Conservation (phyloP, 2,888 invertebrate genomes). For the Drosophila silvestris region DNA sequence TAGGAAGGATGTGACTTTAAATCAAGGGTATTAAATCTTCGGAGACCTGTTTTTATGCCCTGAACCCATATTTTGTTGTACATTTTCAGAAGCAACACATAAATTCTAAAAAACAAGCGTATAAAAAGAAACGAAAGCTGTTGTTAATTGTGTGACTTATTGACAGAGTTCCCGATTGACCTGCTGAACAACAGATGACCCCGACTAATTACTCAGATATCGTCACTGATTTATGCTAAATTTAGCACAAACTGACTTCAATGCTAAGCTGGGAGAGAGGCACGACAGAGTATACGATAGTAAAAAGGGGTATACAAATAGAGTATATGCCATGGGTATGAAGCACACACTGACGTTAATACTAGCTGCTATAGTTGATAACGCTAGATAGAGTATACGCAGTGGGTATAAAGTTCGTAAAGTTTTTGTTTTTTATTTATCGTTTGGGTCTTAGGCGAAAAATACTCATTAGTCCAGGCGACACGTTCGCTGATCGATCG, state of each 20-base stretch:
- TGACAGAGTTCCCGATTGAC: constrained; percentile 40
- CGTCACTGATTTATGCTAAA: constrained; percentile 39
- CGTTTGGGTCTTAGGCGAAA: constrained; percentile 42
- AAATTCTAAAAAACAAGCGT: constrained; percentile 21
- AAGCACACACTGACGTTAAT: constrained; percentile 14
- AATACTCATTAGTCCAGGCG: constrained; percentile 72
- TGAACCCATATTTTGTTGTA: constrained; percentile 1
- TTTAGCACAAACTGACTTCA: constrained; percentile 19
- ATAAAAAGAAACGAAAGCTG: constrained; percentile 31
- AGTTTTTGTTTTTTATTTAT: constrained; percentile 12
- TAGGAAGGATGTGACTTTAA: background rate
- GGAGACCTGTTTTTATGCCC: background rate
- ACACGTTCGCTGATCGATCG: constrained; percentile 75
- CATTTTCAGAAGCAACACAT: constrained; percentile 36
- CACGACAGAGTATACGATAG: background rate
- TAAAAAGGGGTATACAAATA: background rate
- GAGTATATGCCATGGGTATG: no score
- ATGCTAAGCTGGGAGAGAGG: constrained; percentile 2
- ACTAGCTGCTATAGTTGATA: background rate
- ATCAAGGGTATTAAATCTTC: background rate
- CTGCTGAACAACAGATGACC: constrained; percentile 32
- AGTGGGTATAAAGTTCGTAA: background rate
- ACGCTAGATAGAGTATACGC: constrained; percentile 1
- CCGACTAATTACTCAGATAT: constrained; percentile 42
- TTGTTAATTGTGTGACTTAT: constrained; percentile 57